Base-by-base conservation (phyloP, 2,888 invertebrate genomes). In the Theristus sp. region DNA sequence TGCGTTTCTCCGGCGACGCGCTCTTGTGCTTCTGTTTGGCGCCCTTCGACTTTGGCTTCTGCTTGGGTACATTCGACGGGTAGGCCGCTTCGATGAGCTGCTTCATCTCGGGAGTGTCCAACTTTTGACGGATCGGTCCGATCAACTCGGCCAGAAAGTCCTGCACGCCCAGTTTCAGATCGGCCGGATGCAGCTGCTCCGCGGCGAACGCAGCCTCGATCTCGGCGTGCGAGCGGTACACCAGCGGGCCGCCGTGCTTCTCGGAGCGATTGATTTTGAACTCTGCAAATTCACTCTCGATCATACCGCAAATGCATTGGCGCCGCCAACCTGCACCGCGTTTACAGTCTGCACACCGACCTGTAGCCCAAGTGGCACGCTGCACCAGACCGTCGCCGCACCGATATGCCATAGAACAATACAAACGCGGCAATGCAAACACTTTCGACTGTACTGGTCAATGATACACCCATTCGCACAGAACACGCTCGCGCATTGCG, bases 111-210 rank as follows among this genome's bases (percentile, higher is more conserved):
- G 86, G 82, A 55, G 82, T 80, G 69, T 85, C 83, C 71, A 96
- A 93, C 67, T 82, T 81, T 74, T 86, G 83, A 67, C 91, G 82
- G 67, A 98, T 60, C n/a, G 65, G 61, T n/a, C 61, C 86, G 66
- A 96, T 76, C 49, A 96, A 79, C 71, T 80, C 81, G 76, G 94
- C 94, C 26, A 98, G 84, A 69, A 85, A 85, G 63, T 78, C 75
- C 75, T 88, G 89, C 10, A 88, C 87, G 25, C 87, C 82, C 46
- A 78, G 79, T 77, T 98, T 98, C 66, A 98, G 79, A 78, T 96
- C 94, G 24, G 84, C 93, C 27, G 96, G 94, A 79, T 94, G 93
- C 60, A 96, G 78, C 67, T 69, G 65, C 70, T 86, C 80, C 63
- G 83, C 83, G 0, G 84, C 84, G 79, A 88, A 96, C 64, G 85